Base-by-base conservation (phyloP, 1,140 invertebrate species). In the Hormaphis cornu region DNA sequence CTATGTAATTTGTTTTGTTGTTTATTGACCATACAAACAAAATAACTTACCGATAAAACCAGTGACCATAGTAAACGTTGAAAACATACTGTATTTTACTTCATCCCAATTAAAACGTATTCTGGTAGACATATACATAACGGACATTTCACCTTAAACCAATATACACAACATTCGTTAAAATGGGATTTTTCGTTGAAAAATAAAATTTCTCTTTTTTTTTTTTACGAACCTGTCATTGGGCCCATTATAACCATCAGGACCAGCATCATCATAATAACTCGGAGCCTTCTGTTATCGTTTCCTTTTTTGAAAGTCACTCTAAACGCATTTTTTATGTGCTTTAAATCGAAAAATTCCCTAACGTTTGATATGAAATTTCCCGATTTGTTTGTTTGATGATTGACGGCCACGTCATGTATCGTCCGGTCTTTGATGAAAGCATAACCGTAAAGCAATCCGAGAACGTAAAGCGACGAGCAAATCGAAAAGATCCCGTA, bases 51-150 rank as follows among this genome's bases (percentile, higher is more conserved):
- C 89, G 28, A 89, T 83, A 71, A 91, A 80, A 77, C 87, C 87
- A 28, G 86, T 89, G 61, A 89, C 81, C 86, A 90, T 88, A 44
- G 84, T 84, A 74, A 89, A 90, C 1, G 88, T 90, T 3, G 87
- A 88, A 75, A 88, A 91, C 77, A 89, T 85, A 75, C 89, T 91
- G 79, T 86, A 91, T 75, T 89, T 85, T 52, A 90, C 86, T 79
- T 91, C 89, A 74, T 89, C 85, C 89, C 89, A 91, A 72, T 90
- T 89, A 78, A 90, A 91, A 20, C 86, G 82, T 76, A 85, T 90
- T 66, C 89, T 81, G 16, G 87, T 89, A 74, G 90, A 91, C 18
- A 91, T 78, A 75, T 91, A 91, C 77, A 86, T 82, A 2, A 91
- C 88, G 35, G 85, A 85, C 86, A 89, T 87, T 79, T 91, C 89